Conservation (phyloP, 2,888 invertebrate species). For the Fabriciana adippe region DNA sequence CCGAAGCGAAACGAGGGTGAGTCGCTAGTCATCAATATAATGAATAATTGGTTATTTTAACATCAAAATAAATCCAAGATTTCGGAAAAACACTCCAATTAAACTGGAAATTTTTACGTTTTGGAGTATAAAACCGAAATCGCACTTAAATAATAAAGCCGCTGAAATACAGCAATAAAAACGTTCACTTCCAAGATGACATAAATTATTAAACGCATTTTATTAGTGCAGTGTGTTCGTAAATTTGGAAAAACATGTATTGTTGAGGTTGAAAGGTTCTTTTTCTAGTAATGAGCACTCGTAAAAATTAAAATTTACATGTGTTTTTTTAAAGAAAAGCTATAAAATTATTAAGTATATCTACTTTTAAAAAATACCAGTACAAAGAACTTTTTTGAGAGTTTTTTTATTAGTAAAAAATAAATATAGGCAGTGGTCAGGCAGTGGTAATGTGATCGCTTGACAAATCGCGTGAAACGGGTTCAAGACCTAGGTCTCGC, state of each 20-base stretch:
- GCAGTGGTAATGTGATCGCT: too few species aligned
- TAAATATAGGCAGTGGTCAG: too few species aligned
- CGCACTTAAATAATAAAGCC: constrained; percentile 3
- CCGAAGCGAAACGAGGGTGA: too few species aligned
- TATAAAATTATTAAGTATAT: background rate
- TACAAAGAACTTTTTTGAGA: background rate
- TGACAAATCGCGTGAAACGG: too few species aligned
- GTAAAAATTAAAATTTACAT: constrained; percentile 16
- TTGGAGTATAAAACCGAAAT: background rate
- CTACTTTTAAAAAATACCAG: background rate
- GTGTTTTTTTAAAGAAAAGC: background rate
- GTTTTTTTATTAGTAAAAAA: too few species aligned
- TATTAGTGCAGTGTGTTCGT: constrained; percentile 15
- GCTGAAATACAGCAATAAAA: constrained; percentile 18
- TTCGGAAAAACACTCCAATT: background rate
- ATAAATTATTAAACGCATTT: constrained; percentile 16
- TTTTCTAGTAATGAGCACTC: constrained; percentile 6
- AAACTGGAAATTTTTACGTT: background rate
- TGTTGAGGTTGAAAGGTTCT: constrained; percentile 16
- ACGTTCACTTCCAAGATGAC: constrained; percentile 5
- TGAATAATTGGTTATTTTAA: too few species aligned
- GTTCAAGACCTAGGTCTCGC: too few species aligned
- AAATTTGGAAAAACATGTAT: constrained; percentile 6
- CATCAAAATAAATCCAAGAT: too few species aligned
- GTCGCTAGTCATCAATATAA: too few species aligned